Evolutionary conservation across 2,797 vertebrate species (phyloP), one percentile per base, ranked within the genome.

Genomic region (Siniperca obscura): DNA sequence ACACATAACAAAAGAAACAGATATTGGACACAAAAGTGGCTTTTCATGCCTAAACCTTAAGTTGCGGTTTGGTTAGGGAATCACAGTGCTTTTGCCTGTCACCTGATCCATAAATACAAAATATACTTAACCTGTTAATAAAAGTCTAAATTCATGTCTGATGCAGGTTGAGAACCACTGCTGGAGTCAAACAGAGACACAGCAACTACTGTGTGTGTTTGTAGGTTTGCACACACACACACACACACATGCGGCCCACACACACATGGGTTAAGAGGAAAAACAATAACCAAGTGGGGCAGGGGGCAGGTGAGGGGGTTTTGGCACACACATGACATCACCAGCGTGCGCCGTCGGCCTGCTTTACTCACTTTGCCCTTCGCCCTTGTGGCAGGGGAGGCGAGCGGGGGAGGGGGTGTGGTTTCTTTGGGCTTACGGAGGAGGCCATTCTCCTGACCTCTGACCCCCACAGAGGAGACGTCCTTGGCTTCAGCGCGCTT

Each of bases 401-500:
- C 65, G 65, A 92, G 88, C 5, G 89, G 59, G 70, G 89, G 68
- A 76, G 91, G 80, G 90, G 87, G 68, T 1, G 80, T 68, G 70
- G 70, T 87, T 76, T 94, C 93, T 91, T 93, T 94, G 44, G 90
- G 82, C 64, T 93, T 94, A 89, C 90, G 92, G 16, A 94, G 77
- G 77, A 94, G 86, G 85, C 92, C 89, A 22, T 93, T 94, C 76
- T 94, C 93, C 34, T 93, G 94, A 89, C 90, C 91, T 80, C 92
- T 91, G 87, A 90, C 84, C 81, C 89, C 93, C 38, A 76, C 14
- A 12, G 46, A 72, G 70, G 70, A 64, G 48, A 22, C 50, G 2
- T 93, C 91, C 87, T 88, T 91, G 77, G 90, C 90, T 94, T 98
- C 98, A 6, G 96, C 97, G 91, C 98, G 97, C 96, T 99, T 99